phyloP scores from a whole-genome alignment of 2,888 invertebrate genomes.

The Itoplectis maculator region DNA sequence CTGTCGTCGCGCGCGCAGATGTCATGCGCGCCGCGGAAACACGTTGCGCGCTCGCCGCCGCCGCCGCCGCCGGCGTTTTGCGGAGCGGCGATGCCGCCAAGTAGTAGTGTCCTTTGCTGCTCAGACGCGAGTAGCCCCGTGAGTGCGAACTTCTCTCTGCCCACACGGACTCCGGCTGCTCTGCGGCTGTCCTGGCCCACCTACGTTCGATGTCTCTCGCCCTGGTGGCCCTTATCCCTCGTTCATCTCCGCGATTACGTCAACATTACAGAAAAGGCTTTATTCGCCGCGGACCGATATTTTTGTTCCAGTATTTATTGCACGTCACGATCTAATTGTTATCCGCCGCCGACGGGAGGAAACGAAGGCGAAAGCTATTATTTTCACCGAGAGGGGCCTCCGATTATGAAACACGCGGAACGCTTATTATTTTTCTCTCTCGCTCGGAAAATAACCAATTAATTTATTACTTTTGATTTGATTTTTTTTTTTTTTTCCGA shows the following conservation, averaged over 20 bases:
- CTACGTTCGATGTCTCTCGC: neutral
- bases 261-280: neutral
- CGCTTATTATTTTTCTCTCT: too few species aligned
- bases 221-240: neutral
- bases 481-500: neutral
- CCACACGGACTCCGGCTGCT: too few species aligned
- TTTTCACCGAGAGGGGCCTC: too few species aligned
- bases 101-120: conserved; percentile 42
- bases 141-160: neutral
- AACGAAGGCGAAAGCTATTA: too few species aligned
- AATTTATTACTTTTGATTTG: too few species aligned
- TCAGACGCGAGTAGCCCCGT: conserved; percentile 27
- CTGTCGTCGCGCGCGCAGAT: conserved; percentile 53
- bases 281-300: neutral
- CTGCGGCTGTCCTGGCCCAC: neutral
- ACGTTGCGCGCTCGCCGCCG: conserved; percentile 47
- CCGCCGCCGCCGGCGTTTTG: conserved; percentile 18
- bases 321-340: too few species aligned
- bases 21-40: conserved; percentile 53
- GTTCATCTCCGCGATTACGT: neutral
- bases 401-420: too few species aligned
- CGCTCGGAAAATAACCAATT: too few species aligned
- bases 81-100: conserved; percentile 8
- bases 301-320: neutral
- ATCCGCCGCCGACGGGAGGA: too few species aligned